A percentile compares a stretch with the other conserved stretches of the same genome.
Evolutionary conservation across 2,113 vertebrate species (phyloP).

Genomic region (Toxostoma redivivum): DNA sequence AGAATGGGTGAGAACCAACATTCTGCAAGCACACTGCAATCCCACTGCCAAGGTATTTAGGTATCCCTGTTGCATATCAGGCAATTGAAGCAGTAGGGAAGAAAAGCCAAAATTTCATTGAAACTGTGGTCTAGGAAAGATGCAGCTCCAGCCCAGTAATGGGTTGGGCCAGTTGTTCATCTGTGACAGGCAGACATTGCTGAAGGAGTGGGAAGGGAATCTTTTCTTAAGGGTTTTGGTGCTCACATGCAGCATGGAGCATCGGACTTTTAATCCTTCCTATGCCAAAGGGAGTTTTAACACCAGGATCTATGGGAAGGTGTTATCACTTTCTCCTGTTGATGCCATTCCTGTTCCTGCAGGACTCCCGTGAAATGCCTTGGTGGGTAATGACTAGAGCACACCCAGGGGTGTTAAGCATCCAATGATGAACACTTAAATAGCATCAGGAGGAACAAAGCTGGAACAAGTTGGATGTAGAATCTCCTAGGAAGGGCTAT

Average conservation of each 20-base stretch:
- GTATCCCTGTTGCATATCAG: not conserved
- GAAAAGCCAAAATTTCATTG: not conserved
- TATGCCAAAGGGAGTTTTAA: not conserved
- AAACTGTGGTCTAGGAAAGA: not conserved
- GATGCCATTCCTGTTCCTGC: not conserved
- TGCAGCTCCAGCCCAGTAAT: not conserved
- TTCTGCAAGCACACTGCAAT: not conserved
- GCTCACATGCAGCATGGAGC: not conserved
- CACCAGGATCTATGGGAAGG: not conserved
- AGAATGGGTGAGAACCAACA: not conserved
- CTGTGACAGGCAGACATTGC: not conserved
- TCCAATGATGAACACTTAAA: not conserved
- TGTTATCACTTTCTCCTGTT: rapidly evolving
- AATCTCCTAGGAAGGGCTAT: not conserved
- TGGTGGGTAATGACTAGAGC: not conserved
- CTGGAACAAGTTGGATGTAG: not conserved
- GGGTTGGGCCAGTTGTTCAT: not conserved
- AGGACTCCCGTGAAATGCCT: not conserved
- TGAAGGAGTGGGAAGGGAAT: not conserved
- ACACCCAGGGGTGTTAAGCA: not conserved
- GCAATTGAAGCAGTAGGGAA: not conserved
- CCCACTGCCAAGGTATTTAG: not conserved
- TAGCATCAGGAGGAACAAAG: not conserved
- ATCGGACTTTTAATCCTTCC: not conserved
- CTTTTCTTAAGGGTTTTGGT: not conserved